Percentiles rank a stretch among this genome's conserved stretches.
Evolutionary conservation across 2,113 vertebrate genomes (phyloP).

Genomic region (Tyto alba): DNA sequence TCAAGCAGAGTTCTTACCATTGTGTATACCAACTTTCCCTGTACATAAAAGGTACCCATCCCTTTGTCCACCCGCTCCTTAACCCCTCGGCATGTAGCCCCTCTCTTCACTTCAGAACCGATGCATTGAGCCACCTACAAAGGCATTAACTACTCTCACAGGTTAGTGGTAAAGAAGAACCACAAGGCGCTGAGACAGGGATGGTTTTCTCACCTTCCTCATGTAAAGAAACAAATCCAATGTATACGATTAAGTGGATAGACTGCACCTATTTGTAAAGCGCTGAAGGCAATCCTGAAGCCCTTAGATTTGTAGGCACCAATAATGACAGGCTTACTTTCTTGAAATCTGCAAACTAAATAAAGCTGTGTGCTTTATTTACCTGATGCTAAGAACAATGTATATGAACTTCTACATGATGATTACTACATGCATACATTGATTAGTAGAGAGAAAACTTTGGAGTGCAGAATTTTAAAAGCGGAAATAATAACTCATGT

Average conservation of each 20-base stretch:
- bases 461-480: neutral
- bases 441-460: neutral
- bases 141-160: neutral
- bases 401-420: neutral
- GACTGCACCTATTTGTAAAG: neutral
- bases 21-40: neutral
- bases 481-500: neutral
- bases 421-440: neutral
- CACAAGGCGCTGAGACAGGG: neutral
- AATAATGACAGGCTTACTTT: neutral
- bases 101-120: neutral
- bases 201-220: neutral
- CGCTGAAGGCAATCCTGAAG: neutral
- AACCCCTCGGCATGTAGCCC: neutral
- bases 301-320: neutral
- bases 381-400: neutral
- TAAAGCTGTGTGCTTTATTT: too few relatives aligned
- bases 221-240: neutral
- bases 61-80: neutral
- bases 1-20: neutral
- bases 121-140: neutral
- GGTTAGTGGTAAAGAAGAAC: neutral
- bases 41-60: neutral
- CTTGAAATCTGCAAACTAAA: neutral
- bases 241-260: neutral